Evolutionary conservation across 2,797 vertebrate species (phyloP), one percentile per base, ranked within the genome.

Genomic region (Sebastes paucispinis): DNA sequence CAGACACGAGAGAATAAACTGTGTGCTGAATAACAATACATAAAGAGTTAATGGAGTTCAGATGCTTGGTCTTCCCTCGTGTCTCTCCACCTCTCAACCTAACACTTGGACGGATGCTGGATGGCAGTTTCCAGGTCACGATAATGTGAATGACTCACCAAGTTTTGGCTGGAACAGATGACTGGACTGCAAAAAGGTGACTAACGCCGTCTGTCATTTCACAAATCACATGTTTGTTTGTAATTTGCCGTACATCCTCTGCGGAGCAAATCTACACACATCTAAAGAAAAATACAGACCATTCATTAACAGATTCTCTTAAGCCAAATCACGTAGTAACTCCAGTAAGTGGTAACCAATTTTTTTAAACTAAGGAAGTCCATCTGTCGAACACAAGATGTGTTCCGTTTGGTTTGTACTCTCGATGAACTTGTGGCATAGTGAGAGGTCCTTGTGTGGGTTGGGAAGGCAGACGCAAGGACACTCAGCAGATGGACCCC

Each of bases 401-500:
- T 73, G 68, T 50, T 91, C 57, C 79, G 75, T 89, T 92, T 65
- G 77, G 75, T 87, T 74, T 70, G 82, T 66, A 88, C 86, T 92
- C 71, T 67, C 29, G 66, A 66, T 92, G 83, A 92, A 92, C 92
- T 93, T 74, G 85, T 78, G 75, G 76, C 88, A n/a, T 83, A 43
- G 89, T 66, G 83, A 83, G 91, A 76, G 84, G 84, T 86, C 82
- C 78, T 76, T 77, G 80, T 84, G 90, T 87, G 86, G 83, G 85
- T 80, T 86, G 86, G 74, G 54, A 79, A 86, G 81, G 76, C 86
- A 87, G 89, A 78, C 39, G 55, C 77, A 77, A 84, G 88, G 90
- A 88, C 91, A 88, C 89, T 79, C 74, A 91, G 81, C 93, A 94
- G 91, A 94, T 93, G 93, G 93, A 88, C 85, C 74, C 77, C 83